Percentiles rank a stretch among this genome's conserved stretches.
Evolutionary conservation across 2,888 invertebrate genomes (phyloP).

Genomic region (Amiota mariae): DNA sequence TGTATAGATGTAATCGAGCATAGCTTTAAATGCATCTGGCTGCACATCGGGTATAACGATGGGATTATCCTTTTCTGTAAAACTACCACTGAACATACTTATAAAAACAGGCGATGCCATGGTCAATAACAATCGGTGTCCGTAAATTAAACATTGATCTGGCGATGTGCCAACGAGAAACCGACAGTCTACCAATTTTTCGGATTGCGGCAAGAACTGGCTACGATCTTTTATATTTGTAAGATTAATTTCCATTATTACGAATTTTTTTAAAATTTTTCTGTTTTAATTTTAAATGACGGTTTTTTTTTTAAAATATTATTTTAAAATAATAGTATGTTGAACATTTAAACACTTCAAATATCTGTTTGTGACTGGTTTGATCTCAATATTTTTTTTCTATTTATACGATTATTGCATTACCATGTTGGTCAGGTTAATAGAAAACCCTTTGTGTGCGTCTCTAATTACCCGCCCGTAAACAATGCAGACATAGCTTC

Average conservation of each 20-base stretch:
- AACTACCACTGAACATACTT: slow-evolving; percentile 89
- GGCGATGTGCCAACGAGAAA: slow-evolving; percentile 87
- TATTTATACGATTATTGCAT: too few species aligned
- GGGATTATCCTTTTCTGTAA: slow-evolving; percentile 85
- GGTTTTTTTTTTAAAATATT: too few species aligned
- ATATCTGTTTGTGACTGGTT: too few species aligned
- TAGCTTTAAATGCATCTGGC: slow-evolving; percentile 87
- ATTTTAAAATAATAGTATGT: too few species aligned
- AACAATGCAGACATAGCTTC: too few species aligned
- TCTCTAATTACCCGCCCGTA: too few species aligned
- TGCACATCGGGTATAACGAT: slow-evolving; percentile 89
- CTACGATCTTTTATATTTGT: slow-evolving; percentile 83
- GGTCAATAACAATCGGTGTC: slow-evolving; percentile 86
- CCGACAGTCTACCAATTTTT: slow-evolving; percentile 89
- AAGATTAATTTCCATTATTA: slow-evolving; percentile 69
- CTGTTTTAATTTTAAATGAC: too few species aligned
- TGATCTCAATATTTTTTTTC: too few species aligned
- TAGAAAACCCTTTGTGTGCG: too few species aligned
- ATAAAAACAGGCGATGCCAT: slow-evolving; percentile 93
- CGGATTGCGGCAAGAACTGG: slow-evolving; percentile 83
- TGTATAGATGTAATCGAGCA: slow-evolving; percentile 89
- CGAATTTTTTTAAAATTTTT: too few species aligned
- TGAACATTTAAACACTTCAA: too few species aligned
- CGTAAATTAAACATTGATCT: slow-evolving; percentile 77
- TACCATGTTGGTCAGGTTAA: too few species aligned